A percentile compares a stretch with the other conserved stretches of the same genome.
Conservation (phyloP, 2,888 invertebrate species). For the Ditula angustiorana region DNA sequence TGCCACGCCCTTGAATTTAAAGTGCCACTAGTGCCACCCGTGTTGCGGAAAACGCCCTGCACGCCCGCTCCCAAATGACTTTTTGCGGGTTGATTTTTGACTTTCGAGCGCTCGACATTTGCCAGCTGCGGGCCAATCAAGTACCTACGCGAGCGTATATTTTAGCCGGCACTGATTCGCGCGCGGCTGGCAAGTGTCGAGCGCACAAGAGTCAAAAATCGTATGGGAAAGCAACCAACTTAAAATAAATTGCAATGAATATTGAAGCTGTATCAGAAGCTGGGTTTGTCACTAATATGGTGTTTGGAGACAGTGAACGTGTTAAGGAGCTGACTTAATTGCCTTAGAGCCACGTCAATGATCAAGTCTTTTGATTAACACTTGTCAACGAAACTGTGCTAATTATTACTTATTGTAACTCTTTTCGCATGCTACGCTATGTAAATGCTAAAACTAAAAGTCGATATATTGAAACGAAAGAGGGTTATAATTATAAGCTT, state of each 20-base stretch:
- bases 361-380: constrained; percentile 28
- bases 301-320: too few species aligned
- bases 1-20: too few species aligned
- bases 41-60: too few species aligned
- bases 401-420: constrained; percentile 7
- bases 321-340: background rate
- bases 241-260: background rate
- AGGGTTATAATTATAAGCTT: background rate
- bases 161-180: too few species aligned
- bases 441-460: background rate
- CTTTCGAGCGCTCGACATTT: too few species aligned
- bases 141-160: too few species aligned
- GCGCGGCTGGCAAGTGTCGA: too few species aligned
- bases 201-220: background rate
- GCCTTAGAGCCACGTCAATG: constrained; percentile 14
- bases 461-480: background rate
- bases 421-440: background rate
- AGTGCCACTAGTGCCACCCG: too few species aligned
- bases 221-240: background rate
- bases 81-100: too few species aligned
- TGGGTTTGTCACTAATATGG: too few species aligned
- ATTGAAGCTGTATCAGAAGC: background rate
- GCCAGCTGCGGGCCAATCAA: too few species aligned
- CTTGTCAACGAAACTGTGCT: constrained; percentile 48
- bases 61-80: too few species aligned